These are phyloP conservation scores for Sesamia nonagrioides DNA, from an alignment of 1,140 invertebrate species.

Conservation along the genomic window DNA sequence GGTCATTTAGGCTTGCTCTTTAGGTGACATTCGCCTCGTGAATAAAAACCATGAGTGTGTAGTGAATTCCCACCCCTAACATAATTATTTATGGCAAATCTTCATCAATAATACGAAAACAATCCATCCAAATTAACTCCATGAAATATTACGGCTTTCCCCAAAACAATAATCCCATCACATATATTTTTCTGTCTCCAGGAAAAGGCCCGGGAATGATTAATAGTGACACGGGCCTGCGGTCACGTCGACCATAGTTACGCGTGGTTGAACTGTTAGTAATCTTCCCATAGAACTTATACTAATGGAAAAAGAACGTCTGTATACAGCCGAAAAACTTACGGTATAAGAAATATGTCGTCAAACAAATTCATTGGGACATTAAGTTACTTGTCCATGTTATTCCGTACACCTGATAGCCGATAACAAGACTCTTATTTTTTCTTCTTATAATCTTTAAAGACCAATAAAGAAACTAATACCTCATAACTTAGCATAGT, in stretches of 20 bases:
- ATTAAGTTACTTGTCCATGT: too few species aligned
- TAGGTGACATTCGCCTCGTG: neutral
- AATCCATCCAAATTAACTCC: conserved; percentile 1
- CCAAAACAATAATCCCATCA: conserved; percentile 44
- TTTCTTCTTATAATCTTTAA: too few species aligned
- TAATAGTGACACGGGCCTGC: conserved; percentile 32
- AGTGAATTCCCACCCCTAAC: neutral
- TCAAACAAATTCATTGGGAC: neutral
- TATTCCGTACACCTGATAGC: too few species aligned
- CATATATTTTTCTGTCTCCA: conserved; percentile 40
- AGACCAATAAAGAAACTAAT: too few species aligned
- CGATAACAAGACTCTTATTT: too few species aligned
- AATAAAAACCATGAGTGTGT: neutral
- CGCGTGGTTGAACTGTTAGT: conserved; percentile 13
- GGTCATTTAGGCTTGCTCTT: too few species aligned
- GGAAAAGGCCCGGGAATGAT: conserved; percentile 26
- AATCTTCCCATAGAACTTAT: conserved; percentile 9
- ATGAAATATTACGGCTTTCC: conserved; percentile 30
- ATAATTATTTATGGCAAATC: neutral
- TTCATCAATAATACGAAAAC: conserved; percentile 17
- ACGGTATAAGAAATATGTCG: neutral
- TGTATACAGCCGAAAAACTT: neutral
- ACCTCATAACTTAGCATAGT: too few species aligned
- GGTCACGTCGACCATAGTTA: conserved; percentile 30
- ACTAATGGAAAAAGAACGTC: neutral